phyloP scores from a whole-genome alignment of 2,113 vertebrate species.

The cattle (Bos taurus) region DNA sequence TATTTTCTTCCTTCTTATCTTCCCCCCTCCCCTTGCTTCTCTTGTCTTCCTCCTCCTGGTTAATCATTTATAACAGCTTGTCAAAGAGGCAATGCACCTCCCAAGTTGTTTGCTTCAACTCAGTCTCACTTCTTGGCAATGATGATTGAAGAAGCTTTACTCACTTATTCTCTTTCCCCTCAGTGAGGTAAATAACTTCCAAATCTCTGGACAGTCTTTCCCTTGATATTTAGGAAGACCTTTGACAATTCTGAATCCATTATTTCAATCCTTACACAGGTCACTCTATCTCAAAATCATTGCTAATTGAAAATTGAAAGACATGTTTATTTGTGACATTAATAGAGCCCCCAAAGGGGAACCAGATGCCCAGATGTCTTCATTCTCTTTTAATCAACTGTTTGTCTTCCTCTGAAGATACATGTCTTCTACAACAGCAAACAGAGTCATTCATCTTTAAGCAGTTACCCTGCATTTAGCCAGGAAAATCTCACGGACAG shows the following conservation, averaged over 20 bases:
- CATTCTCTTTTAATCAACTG: background rate
- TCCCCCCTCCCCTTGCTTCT: background rate
- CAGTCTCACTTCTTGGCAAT: background rate
- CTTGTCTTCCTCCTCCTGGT: background rate
- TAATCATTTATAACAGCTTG: background rate
- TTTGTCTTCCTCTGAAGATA: background rate
- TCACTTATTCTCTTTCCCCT: background rate
- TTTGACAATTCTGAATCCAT: background rate
- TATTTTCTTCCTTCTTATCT: background rate
- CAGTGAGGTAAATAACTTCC: background rate
- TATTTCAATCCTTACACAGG: background rate
- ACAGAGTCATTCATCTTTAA: background rate
- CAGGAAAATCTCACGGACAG: too few relatives aligned
- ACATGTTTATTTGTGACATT: background rate
- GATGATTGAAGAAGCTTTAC: background rate
- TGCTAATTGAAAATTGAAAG: constrained; percentile 31
- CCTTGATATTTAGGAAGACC: background rate
- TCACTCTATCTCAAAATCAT: background rate
- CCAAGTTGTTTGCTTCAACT: background rate
- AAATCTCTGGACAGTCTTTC: background rate
- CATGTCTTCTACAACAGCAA: background rate
- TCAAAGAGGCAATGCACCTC: background rate
- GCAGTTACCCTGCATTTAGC: background rate
- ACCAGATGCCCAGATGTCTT: background rate
- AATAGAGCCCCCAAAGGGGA: background rate